Percentiles rank a stretch among this genome's conserved stretches.
These are phyloP conservation scores for Poecile atricapillus DNA, from an alignment of 2,113 vertebrate species.

Conservation along the genomic window DNA sequence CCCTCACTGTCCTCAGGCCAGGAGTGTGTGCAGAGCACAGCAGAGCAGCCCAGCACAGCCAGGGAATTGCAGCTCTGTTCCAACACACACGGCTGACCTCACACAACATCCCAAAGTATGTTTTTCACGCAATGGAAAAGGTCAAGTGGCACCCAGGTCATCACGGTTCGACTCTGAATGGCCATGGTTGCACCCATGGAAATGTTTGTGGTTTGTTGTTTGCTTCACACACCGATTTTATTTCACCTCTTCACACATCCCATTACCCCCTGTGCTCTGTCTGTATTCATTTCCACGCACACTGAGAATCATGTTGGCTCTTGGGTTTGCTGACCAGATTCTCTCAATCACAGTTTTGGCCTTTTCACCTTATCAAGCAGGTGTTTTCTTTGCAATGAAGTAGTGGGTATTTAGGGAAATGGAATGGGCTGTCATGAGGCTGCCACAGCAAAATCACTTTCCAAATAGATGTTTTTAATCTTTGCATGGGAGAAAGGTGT, in stretches of 20 bases:
- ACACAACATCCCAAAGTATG: not conserved
- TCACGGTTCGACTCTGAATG: not conserved
- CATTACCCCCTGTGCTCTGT: not conserved
- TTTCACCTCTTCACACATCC: not conserved
- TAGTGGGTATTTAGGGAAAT: accelerated
- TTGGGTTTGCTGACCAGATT: not conserved
- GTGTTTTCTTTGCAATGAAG: not conserved
- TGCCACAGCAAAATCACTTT: not conserved
- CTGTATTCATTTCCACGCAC: not conserved
- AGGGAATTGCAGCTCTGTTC: not conserved
- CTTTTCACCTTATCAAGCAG: not conserved
- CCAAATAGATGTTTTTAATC: not conserved
- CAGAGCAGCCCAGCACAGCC: not conserved
- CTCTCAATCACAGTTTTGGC: not conserved
- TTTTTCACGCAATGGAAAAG: not conserved
- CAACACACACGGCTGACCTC: not conserved
- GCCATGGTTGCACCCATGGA: not conserved
- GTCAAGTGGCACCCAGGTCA: not conserved
- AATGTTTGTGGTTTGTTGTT: not conserved
- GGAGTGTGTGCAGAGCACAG: not conserved
- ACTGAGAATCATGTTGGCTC: not conserved
- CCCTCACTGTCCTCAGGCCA: accelerated
- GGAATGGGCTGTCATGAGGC: not conserved
- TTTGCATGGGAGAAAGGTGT: not conserved
- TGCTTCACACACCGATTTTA: not conserved